These are phyloP conservation scores for Chamaetylas fuelleborni DNA, from an alignment of 2,113 vertebrate genomes.

Conservation along the genomic window DNA sequence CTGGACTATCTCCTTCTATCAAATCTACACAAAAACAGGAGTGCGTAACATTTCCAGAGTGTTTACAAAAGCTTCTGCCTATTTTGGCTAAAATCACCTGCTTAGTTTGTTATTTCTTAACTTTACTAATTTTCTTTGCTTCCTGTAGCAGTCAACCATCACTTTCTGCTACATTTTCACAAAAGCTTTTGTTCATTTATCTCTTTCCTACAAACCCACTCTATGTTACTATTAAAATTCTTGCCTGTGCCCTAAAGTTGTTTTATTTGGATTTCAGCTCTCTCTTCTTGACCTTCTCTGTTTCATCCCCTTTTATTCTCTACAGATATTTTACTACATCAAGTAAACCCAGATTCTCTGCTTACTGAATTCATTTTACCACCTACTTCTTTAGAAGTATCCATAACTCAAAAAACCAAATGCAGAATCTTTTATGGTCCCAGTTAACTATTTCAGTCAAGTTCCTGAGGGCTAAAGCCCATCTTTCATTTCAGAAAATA, in stretches of 20 bases:
- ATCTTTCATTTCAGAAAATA: background rate
- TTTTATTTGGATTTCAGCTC: background rate
- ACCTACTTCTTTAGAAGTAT: background rate
- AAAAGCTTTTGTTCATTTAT: background rate
- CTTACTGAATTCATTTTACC: background rate
- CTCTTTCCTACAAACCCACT: background rate
- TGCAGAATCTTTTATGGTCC: background rate
- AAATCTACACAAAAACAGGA: fast-evolving
- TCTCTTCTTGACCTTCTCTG: background rate
- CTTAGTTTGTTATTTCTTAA: background rate
- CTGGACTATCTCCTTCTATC: background rate
- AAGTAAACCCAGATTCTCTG: background rate
- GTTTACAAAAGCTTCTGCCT: background rate
- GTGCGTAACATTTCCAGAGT: background rate
- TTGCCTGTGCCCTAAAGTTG: background rate
- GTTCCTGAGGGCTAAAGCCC: background rate
- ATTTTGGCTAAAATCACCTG: background rate
- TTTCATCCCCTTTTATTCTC: background rate
- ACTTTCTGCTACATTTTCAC: background rate
- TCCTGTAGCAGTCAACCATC: background rate
- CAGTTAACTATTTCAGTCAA: background rate
- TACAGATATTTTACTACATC: background rate
- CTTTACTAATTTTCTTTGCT: background rate
- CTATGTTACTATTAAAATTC: background rate
- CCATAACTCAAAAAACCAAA: background rate